These are phyloP conservation scores for Pediacus dermestoides DNA, from an alignment of 2,888 invertebrate genomes.

Conservation along the genomic window DNA sequence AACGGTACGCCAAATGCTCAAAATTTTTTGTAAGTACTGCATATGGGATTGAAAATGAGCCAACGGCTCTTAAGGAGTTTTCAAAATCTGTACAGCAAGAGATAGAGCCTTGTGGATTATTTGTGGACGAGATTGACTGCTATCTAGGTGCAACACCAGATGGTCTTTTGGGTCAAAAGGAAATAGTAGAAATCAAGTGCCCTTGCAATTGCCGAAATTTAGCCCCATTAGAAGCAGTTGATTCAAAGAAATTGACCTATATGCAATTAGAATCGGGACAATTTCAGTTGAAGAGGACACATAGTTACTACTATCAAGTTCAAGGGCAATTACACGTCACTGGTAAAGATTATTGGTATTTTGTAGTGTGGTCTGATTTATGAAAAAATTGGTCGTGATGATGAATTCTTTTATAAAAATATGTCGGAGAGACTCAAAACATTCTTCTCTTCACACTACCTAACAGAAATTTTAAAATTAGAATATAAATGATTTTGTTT, in stretches of 20 bases:
- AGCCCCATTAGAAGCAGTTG: not conserved
- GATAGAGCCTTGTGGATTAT: conserved; percentile 3
- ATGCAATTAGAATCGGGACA: not conserved
- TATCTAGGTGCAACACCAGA: conserved; percentile 7
- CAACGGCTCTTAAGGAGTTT: conserved; percentile 1
- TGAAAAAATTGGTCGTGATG: too few relatives aligned
- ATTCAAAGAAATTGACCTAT: not conserved
- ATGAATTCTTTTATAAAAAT: too few relatives aligned
- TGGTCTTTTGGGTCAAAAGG: conserved; percentile 1
- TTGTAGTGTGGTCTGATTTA: conserved; percentile 10
- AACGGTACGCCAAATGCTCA: conserved; percentile 2
- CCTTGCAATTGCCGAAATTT: not conserved
- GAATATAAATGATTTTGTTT: too few relatives aligned
- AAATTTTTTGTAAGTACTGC: conserved; percentile 3
- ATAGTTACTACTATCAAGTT: conserved; percentile 13
- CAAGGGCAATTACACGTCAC: conserved; percentile 15
- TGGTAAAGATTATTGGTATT: conserved; percentile 11
- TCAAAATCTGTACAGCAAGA: not conserved
- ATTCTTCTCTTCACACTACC: too few relatives aligned
- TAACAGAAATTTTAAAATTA: too few relatives aligned
- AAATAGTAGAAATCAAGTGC: conserved; percentile 2
- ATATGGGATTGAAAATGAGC: conserved; percentile 4
- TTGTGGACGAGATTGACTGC: not conserved
- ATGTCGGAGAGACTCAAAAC: too few relatives aligned
- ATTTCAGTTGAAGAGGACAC: conserved; percentile 11